A percentile compares a stretch with the other conserved stretches of the same genome.
Conservation (phyloP, 2,113 vertebrate genomes). For the Neolamprologus sp. region DNA sequence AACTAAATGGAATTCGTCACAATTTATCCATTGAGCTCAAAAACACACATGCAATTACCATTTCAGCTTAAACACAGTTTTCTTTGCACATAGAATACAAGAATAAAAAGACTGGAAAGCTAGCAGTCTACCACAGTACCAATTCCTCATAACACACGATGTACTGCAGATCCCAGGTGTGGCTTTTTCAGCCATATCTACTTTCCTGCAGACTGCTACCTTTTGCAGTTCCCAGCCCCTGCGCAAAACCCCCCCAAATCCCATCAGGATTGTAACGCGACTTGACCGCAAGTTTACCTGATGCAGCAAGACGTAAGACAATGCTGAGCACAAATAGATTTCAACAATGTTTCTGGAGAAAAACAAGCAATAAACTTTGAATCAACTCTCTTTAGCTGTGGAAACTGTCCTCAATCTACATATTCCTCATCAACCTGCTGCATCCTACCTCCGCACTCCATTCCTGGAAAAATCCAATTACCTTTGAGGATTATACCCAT, state of each 20-base stretch:
- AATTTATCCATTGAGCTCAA: neutral
- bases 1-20: neutral
- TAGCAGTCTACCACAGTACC: neutral
- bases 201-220: neutral
- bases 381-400: slow-evolving; percentile 1
- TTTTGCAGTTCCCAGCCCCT: neutral
- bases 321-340: neutral
- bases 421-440: neutral
- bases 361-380: slow-evolving; percentile 9
- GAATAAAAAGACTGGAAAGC: neutral
- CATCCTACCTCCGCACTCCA: neutral
- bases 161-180: neutral
- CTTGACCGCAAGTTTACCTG: slow-evolving; percentile 13
- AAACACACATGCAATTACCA: neutral
- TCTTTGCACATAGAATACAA: neutral
- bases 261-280: neutral
- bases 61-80: neutral
- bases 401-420: slow-evolving; percentile 1
- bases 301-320: neutral
- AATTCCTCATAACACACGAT: neutral
- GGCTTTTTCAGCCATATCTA: neutral
- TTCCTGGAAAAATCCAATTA: slow-evolving; percentile 30
- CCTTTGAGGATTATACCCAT: neutral
- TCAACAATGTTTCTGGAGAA: neutral
- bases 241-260: neutral